A percentile compares a stretch with the other conserved stretches of the same genome.
Evolutionary conservation across 2,797 vertebrate species (phyloP).

Genomic region (Masticophis lateralis): DNA sequence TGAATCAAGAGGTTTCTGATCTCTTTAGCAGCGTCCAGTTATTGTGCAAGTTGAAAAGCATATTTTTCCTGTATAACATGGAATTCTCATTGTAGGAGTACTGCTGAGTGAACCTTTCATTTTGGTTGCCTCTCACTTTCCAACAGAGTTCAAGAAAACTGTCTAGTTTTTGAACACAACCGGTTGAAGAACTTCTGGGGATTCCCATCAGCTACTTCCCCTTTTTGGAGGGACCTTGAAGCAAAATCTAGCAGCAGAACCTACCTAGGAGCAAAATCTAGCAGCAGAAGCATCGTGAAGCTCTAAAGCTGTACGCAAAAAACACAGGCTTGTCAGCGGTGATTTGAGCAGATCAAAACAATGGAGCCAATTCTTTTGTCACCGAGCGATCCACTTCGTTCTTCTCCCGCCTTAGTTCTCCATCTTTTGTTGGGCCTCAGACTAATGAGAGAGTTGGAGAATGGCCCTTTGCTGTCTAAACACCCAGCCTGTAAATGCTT

Average conservation of each 20-base stretch:
- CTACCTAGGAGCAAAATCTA: neutral
- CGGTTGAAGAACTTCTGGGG: neutral
- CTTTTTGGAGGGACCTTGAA: neutral
- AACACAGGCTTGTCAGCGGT: conserved; percentile 38
- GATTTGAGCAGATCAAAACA: conserved; percentile 54
- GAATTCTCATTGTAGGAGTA: neutral
- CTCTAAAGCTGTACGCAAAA: conserved; percentile 25
- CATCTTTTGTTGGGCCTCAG: conserved; percentile 62
- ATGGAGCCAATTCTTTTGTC: conserved; percentile 57
- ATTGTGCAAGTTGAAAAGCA: neutral
- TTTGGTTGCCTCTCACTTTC: neutral
- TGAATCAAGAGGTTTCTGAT: neutral
- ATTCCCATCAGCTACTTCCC: neutral
- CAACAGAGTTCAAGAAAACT: neutral
- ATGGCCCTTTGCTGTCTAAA: conserved; percentile 69
- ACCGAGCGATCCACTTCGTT: conserved; percentile 58
- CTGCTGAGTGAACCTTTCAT: neutral
- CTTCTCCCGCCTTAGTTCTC: conserved; percentile 65
- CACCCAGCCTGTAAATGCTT: conserved; percentile 77
- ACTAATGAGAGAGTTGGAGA: conserved; percentile 78
- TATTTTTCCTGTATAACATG: neutral
- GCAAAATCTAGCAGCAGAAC: neutral
- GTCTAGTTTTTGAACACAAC: neutral
- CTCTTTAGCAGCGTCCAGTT: neutral
- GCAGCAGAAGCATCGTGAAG: neutral